phyloP scores from a whole-genome alignment of 2,113 vertebrate species.

The Pungitius pungitius region DNA sequence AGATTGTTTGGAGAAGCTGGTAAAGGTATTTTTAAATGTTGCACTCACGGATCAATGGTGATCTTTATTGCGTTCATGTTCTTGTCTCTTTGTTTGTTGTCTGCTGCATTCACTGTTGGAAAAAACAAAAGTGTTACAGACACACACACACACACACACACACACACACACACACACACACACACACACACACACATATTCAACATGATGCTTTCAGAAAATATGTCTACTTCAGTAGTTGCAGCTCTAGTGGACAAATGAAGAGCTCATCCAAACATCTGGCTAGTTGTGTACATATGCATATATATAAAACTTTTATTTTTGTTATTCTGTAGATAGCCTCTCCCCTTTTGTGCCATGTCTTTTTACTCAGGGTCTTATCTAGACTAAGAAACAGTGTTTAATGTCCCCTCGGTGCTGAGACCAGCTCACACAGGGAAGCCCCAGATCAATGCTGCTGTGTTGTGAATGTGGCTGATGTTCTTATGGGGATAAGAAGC shows the following conservation, averaged over 20 bases:
- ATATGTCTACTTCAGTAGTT: neutral
- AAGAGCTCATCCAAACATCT: neutral
- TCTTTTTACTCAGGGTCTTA: too few relatives aligned
- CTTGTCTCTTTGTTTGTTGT: conserved; percentile 99
- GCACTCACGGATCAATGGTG: conserved; percentile 97
- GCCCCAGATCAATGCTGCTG: neutral
- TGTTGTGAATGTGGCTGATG: neutral
- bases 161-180: too few relatives aligned
- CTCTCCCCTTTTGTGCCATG: too few relatives aligned
- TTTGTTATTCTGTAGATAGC: too few relatives aligned
- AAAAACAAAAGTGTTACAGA: conserved; percentile 29
- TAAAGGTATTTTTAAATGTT: neutral
- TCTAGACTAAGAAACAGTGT: too few relatives aligned
- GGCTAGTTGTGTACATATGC: too few relatives aligned
- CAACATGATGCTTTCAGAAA: neutral
- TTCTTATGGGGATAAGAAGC: conserved; percentile 15
- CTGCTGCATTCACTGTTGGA: conserved; percentile 92
- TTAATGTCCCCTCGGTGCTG: conserved; percentile 3
- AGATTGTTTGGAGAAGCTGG: neutral
- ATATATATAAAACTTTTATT: too few relatives aligned
- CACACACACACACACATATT: neutral
- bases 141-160: neutral
- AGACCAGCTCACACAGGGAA: conserved; percentile 13
- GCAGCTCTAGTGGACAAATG: neutral
- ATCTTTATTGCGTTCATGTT: conserved; percentile 97